Percentiles rank a stretch among this genome's conserved stretches.
Evolutionary conservation across 92 coral and sea anemone species (phyloP).

Genomic region (Actinostola sp.): DNA sequence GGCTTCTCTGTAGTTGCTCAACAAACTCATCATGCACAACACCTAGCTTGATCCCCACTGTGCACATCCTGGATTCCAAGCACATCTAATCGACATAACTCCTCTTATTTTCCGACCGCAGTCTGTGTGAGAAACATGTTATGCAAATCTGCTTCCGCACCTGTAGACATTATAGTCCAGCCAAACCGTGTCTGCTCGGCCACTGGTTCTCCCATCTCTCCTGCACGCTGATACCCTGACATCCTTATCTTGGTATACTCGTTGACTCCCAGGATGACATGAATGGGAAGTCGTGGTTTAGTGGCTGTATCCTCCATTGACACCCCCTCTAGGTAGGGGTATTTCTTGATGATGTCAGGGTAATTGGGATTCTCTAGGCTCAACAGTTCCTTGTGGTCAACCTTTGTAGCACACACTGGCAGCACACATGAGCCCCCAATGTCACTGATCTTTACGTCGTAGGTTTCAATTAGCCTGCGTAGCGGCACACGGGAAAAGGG

Average conservation of each 20-base stretch:
- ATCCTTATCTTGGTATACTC: constrained; percentile 27
- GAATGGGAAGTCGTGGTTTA: constrained; percentile 9
- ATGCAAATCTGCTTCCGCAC: background rate
- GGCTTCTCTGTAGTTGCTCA: too few species aligned
- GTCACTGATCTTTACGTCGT: constrained; percentile 44
- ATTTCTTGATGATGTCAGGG: constrained; percentile 13
- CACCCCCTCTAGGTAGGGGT: constrained; percentile 22
- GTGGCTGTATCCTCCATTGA: constrained; percentile 25
- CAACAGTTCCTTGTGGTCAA: constrained; percentile 36
- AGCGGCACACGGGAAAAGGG: too few species aligned
- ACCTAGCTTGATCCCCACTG: too few species aligned
- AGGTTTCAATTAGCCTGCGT: too few species aligned
- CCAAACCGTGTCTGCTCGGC: constrained; percentile 1
- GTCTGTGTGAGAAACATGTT: constrained; percentile 18
- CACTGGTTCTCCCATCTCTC: constrained; percentile 12
- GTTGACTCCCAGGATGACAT: constrained; percentile 23
- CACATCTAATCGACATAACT: too few species aligned
- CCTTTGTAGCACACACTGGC: constrained; percentile 34
- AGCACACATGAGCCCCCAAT: constrained; percentile 10
- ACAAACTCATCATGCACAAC: too few species aligned
- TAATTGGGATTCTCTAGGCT: constrained; percentile 27
- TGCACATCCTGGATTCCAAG: too few species aligned
- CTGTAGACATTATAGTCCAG: background rate
- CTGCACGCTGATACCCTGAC: constrained; percentile 3
- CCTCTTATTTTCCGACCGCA: constrained; percentile 1